phyloP scores from a whole-genome alignment of 1,140 invertebrate species.

The Drosophila guanche region DNA sequence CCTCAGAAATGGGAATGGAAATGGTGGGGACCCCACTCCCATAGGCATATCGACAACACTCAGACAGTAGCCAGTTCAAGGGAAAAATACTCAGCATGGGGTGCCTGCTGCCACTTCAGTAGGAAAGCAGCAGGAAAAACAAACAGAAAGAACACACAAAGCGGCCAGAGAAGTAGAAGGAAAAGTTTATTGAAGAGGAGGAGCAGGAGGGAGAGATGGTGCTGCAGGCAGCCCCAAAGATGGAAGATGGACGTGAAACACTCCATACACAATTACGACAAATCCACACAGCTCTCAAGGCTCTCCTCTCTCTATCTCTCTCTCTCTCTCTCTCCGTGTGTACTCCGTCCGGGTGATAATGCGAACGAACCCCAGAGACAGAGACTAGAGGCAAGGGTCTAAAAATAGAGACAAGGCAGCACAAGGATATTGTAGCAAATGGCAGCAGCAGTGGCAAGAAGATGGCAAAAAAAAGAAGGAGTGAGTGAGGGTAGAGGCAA shows the following conservation, averaged over 20 bases:
- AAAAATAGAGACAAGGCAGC: slow-evolving; percentile 61
- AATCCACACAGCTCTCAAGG: slow-evolving; percentile 66
- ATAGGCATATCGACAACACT: slow-evolving; percentile 10
- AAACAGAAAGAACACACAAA: slow-evolving; percentile 29
- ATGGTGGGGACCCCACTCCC: slow-evolving; percentile 1
- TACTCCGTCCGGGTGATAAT: slow-evolving; percentile 61
- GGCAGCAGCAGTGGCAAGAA: slow-evolving; percentile 32
- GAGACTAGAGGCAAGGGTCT: slow-evolving; percentile 29
- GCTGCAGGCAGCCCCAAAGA: background rate
- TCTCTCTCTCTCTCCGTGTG: slow-evolving; percentile 1
- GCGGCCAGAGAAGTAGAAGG: background rate
- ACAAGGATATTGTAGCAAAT: slow-evolving; percentile 76
- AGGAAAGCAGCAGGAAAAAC: slow-evolving; percentile 16
- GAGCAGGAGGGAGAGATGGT: slow-evolving; percentile 7
- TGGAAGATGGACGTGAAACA: slow-evolving; percentile 52
- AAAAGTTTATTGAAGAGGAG: slow-evolving; percentile 72
- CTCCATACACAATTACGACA: slow-evolving; percentile 78
- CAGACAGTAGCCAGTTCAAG: slow-evolving; percentile 45
- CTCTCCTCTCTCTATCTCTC: slow-evolving; percentile 2
- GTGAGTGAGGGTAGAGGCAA: background rate
- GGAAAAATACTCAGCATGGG: slow-evolving; percentile 62
- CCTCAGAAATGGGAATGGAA: slow-evolving; percentile 21
- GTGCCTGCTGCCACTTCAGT: slow-evolving; percentile 49
- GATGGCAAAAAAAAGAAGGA: slow-evolving; percentile 4
- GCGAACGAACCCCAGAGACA: slow-evolving; percentile 51